Conservation (phyloP, 2,797 vertebrate species). For the Pangasius djambal region DNA sequence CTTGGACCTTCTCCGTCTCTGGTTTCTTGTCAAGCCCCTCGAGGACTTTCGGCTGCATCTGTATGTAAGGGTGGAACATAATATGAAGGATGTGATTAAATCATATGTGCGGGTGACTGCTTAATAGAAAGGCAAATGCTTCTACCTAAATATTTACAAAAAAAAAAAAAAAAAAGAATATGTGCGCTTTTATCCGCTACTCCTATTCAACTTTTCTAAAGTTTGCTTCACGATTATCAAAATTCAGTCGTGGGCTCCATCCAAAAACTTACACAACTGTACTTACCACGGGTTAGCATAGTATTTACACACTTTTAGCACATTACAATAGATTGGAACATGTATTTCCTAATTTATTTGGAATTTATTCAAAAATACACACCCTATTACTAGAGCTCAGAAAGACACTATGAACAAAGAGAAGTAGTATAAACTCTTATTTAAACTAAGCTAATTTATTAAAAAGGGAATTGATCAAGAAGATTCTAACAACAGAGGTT, state of each 20-base stretch:
- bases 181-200: no score
- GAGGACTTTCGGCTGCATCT: conserved; percentile 88
- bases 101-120: not conserved
- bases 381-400: not conserved
- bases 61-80: conserved; percentile 25
- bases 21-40: conserved; percentile 83
- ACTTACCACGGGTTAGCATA: not conserved
- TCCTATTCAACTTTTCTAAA: not conserved
- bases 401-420: not conserved
- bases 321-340: not conserved
- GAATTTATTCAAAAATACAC: not conserved
- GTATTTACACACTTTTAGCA: not conserved
- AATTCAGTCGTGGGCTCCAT: not conserved
- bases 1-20: conserved; percentile 90
- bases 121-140: no score
- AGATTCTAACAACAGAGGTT: not conserved
- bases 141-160: not conserved
- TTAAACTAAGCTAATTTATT: not conserved
- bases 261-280: not conserved
- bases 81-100: not conserved
- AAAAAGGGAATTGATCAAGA: not conserved
- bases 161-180: not conserved
- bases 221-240: not conserved
- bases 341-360: not conserved
- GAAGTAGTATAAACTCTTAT: not conserved